Conservation (phyloP, 2,888 invertebrate genomes). For the Philonicus albiceps region DNA sequence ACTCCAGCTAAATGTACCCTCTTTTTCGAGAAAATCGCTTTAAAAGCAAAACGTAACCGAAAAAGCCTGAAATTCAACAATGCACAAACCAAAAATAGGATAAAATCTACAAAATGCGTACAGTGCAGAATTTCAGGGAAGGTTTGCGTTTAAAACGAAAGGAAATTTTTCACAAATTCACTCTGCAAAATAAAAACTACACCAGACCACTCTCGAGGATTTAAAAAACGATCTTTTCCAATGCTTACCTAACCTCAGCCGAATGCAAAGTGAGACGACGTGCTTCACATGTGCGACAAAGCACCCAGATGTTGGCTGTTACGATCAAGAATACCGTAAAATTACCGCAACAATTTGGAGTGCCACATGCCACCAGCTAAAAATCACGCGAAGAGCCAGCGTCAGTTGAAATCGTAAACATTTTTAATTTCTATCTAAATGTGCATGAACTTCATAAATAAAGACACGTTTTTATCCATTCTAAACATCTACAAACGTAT, state of each 20-base stretch:
- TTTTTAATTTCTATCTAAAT: too few relatives aligned
- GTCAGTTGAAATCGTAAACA: too few relatives aligned
- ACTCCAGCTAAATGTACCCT: too few relatives aligned
- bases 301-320: background rate
- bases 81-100: background rate
- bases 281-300: background rate
- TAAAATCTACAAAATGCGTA: too few relatives aligned
- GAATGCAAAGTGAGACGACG: constrained; percentile 17
- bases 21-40: too few relatives aligned
- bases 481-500: too few relatives aligned
- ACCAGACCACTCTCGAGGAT: background rate
- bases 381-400: too few relatives aligned
- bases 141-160: background rate
- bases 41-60: too few relatives aligned
- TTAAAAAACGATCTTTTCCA: background rate
- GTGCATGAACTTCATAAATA: too few relatives aligned
- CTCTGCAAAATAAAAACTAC: background rate
- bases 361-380: background rate
- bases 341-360: background rate
- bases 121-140: background rate
- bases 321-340: background rate
- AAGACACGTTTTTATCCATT: too few relatives aligned
- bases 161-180: background rate
- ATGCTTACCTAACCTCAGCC: constrained; percentile 43
- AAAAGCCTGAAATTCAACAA: background rate